Percentiles rank a stretch among this genome's conserved stretches.
phyloP scores from a whole-genome alignment of 1,140 invertebrate genomes.

The Drosophila auraria region DNA sequence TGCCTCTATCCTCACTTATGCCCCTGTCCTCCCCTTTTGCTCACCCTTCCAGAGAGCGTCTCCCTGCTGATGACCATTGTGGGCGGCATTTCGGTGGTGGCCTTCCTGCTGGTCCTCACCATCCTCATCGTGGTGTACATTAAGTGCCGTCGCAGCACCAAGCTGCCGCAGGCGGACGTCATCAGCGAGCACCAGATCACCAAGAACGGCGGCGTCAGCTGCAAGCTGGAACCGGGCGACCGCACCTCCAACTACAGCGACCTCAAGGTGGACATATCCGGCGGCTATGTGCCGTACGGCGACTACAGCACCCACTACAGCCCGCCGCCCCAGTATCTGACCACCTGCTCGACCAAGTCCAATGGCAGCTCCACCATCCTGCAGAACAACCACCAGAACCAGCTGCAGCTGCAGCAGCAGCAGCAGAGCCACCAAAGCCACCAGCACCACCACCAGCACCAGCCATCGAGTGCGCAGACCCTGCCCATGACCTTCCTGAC shows the following conservation, averaged over 20 bases:
- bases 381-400: slow-evolving; percentile 82
- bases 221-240: slow-evolving; percentile 89
- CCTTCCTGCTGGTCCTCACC: slow-evolving; percentile 69
- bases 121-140: slow-evolving; percentile 78
- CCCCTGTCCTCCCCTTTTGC: neutral
- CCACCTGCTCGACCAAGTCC: slow-evolving; percentile 81
- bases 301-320: slow-evolving; percentile 93
- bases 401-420: slow-evolving; percentile 75
- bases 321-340: slow-evolving; percentile 87
- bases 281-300: slow-evolving; percentile 95
- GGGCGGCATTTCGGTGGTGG: slow-evolving; percentile 69
- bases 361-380: slow-evolving; percentile 80
- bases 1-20: neutral
- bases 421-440: slow-evolving; percentile 51
- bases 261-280: slow-evolving; percentile 94
- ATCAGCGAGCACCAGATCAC: slow-evolving; percentile 84
- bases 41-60: slow-evolving; percentile 60
- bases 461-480: slow-evolving; percentile 31
- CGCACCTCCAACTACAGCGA: slow-evolving; percentile 96
- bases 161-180: slow-evolving; percentile 82
- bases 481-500: slow-evolving; percentile 82
- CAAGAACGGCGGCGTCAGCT: slow-evolving; percentile 76
- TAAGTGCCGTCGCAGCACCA: slow-evolving; percentile 78
- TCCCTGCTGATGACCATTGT: slow-evolving; percentile 77
- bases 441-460: slow-evolving; percentile 54